These are phyloP conservation scores for Drosophila athabasca DNA, from an alignment of 1,140 invertebrate genomes.

Conservation along the genomic window DNA sequence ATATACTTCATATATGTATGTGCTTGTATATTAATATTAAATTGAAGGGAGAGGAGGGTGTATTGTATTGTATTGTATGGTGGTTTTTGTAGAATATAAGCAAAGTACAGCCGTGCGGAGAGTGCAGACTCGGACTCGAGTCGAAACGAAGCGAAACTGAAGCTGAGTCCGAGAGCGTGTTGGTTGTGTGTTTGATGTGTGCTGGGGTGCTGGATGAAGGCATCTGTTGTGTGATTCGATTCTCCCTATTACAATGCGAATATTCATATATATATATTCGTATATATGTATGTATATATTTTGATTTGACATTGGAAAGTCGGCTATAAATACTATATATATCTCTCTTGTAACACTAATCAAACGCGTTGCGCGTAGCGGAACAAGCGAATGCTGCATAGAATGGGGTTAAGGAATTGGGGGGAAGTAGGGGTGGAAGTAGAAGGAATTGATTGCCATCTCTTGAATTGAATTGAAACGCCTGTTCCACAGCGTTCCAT, in stretches of 20 bases:
- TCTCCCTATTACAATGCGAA: conserved; percentile 1
- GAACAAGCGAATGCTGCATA: conserved; percentile 9
- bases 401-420: conserved; percentile 21
- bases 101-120: conserved; percentile 33
- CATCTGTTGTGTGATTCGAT: conserved; percentile 24
- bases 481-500: conserved; percentile 31
- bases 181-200: not conserved
- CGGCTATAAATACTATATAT: conserved; percentile 3
- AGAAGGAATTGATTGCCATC: conserved; percentile 53
- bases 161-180: conserved; percentile 6
- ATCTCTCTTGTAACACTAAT: conserved; percentile 11
- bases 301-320: conserved; percentile 29
- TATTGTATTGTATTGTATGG: not conserved
- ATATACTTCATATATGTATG: conserved; percentile 13
- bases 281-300: conserved; percentile 28
- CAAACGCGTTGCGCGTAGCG: not conserved
- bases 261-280: conserved; percentile 24
- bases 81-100: conserved; percentile 28
- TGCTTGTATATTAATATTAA: conserved; percentile 22
- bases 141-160: too few relatives aligned
- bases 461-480: conserved; percentile 55
- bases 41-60: conserved; percentile 8
- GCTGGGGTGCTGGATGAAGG: conserved; percentile 28
- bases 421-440: too few relatives aligned
- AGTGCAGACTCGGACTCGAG: too few relatives aligned